A percentile compares a stretch with the other conserved stretches of the same genome.
phyloP scores from a whole-genome alignment of 2,113 vertebrate species.

The Cyprinodon brontotheroides region DNA sequence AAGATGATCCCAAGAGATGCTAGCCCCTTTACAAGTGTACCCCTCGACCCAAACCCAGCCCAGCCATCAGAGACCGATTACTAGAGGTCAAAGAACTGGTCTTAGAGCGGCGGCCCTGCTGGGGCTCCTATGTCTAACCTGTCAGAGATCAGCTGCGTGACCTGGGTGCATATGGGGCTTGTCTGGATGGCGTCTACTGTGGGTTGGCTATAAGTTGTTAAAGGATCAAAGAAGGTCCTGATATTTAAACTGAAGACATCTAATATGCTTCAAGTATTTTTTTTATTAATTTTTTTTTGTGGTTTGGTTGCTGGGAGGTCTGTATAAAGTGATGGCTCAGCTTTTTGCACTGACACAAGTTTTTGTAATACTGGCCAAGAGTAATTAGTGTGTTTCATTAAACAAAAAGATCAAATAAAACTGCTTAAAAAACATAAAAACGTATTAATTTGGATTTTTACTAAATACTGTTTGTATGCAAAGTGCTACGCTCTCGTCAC shows the following conservation, averaged over 20 bases:
- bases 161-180: constrained; percentile 20
- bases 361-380: not conserved
- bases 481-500: not conserved
- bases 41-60: too few species aligned
- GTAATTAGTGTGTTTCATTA: not conserved
- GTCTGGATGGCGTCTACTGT: constrained; percentile 1
- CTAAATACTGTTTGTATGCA: not conserved
- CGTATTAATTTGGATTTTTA: not conserved
- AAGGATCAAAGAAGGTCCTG: not conserved
- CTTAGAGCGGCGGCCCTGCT: constrained; percentile 14
- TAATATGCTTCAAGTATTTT: constrained; percentile 1
- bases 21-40: constrained; percentile 50
- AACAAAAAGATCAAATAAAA: too few species aligned
- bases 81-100: constrained; percentile 47
- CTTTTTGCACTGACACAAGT: not conserved
- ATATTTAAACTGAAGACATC: constrained; percentile 13
- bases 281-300: not conserved
- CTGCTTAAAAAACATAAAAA: not conserved
- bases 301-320: not conserved
- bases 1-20: constrained; percentile 38
- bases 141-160: constrained; percentile 48
- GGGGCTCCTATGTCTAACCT: constrained; percentile 30
- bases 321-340: not conserved
- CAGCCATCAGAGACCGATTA: constrained; percentile 50
- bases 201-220: constrained; percentile 6